Evolutionary conservation across 2,113 vertebrate genomes (phyloP), one percentile per base, ranked within the genome.

Genomic region (Loxodonta africana): DNA sequence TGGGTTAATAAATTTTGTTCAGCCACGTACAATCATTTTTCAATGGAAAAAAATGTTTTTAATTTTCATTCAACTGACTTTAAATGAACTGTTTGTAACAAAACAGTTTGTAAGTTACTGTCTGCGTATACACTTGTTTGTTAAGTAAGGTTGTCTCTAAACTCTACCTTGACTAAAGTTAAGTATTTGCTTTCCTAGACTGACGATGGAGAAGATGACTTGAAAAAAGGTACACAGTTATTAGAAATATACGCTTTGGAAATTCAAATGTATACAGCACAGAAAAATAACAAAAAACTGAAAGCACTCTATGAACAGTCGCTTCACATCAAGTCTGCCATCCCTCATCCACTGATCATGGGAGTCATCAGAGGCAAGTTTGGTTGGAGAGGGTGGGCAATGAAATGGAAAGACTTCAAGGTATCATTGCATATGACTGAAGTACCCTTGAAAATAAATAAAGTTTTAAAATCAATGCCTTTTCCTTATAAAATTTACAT

Each of bases 281-380:
- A 99, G 98, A 99, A 99, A 98, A 99, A 99, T 99, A 99, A 99
- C 99, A 99, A 99, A 98, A 99, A 99, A 97, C 99, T 99, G 94
- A 99, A 99, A 99, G 99, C 99, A 85, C 98, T 99, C 85, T 99
- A 99, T 96, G 99, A 99, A 98, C 99, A 99, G 98, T 99, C 99
- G 11, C 99, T 99, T 98, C 99, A 99, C 98, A 99, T 99, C 98
- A 99, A 99, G 98, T 99, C 99, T 97, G 99, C 99, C 94, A 99
- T 99, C 98, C 99, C 99, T 97, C 99, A 99, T 97, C 99, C 99
- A 5, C 99, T 99, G 97, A 99, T 99, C 97, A 99, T 99, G 99
- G 99, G 99, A 94, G 99, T 99, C 97, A 99, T 99, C 97, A 99
- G 99, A 99, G 99, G 99, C 99, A 99, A 98, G 98, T 98, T 87